Evolutionary conservation across 2,797 vertebrate species (phyloP), one percentile per base, ranked within the genome.

Genomic region (Scleropages formosus): DNA sequence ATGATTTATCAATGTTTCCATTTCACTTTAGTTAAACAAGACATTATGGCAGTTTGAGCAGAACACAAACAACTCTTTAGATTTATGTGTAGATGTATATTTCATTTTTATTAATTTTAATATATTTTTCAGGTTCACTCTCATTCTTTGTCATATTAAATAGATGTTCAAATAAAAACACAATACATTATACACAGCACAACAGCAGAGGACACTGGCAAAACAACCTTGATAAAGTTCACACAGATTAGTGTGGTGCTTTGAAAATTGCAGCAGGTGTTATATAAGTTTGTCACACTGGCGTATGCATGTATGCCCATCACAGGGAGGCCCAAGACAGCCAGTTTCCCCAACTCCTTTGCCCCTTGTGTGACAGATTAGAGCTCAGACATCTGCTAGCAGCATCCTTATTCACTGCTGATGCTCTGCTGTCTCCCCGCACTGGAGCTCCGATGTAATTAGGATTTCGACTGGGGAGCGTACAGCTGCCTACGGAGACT

Each of bases 401-500:
- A 49, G 46, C 9, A 20, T 18, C 6, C 27, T 20, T 64, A 66
- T 39, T 49, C 46, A 46, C 39, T 51, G 46, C 67, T 70, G 46
- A 70, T 70, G 47, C 15, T 4, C 12, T 8, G 11, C n/a, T 20
- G 22, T 70, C 44, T 70, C 51, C 67, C 20, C 70, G 44, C 51
- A 2, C 67, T 15, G 47, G 22, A 47, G 10, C 47, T 22, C 46
- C 20, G 15, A 70, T 49, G 67, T 13, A 70, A 53, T 70, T 70
- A 70, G 24, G 46, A 51, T 70, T 70, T 67, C 39, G 9, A 15
- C 20, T 10, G 24, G 44, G 46, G 20, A 24, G 22, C 67, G n/a
- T 24, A 13, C n/a, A 49, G 67, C 44, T 53, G 65, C 47, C 67
- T 51, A 22, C 47, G 18, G 51, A 47, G 22, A 70, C n/a, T 70